These are phyloP conservation scores for Mesoligia furuncula DNA, from an alignment of 2,888 invertebrate species.

Conservation along the genomic window DNA sequence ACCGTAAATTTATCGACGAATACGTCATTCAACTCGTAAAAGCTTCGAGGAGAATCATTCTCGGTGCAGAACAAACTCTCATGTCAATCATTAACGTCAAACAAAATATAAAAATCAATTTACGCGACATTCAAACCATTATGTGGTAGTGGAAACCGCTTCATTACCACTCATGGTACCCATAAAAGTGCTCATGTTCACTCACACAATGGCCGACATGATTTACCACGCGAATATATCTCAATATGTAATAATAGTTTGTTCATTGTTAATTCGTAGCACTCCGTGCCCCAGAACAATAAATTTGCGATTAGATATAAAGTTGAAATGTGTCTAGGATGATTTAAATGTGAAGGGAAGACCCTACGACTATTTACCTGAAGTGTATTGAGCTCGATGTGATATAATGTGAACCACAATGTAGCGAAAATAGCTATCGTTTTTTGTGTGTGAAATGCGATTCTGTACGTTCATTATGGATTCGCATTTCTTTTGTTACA, in stretches of 20 bases:
- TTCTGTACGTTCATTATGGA: conserved; percentile 82
- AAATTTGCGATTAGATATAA: conserved; percentile 89
- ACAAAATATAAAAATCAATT: conserved; percentile 90
- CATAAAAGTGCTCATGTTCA: conserved; percentile 80
- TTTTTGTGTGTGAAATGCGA: conserved; percentile 83
- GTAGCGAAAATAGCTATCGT: conserved; percentile 75
- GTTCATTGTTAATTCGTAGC: conserved; percentile 87
- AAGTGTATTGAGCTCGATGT: conserved; percentile 78
- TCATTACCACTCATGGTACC: conserved; percentile 85
- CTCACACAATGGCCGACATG: conserved; percentile 79
- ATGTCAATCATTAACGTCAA: conserved; percentile 90
- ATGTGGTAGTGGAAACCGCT: conserved; percentile 85
- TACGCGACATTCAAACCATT: conserved; percentile 81
- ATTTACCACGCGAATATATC: conserved; percentile 81
- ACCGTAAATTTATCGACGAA: conserved; percentile 84
- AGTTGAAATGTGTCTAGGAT: conserved; percentile 81
- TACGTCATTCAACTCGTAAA: conserved; percentile 85
- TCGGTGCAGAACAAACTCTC: conserved; percentile 72
- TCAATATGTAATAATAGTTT: conserved; percentile 85
- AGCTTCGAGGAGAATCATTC: conserved; percentile 74
- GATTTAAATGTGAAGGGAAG: conserved; percentile 84
- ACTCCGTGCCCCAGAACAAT: conserved; percentile 85
- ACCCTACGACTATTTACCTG: conserved; percentile 86
- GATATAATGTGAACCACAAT: conserved; percentile 88
- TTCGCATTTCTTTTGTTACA: conserved; percentile 79